Percentiles rank a stretch among this genome's conserved stretches.
phyloP scores from a whole-genome alignment of 1,140 invertebrate genomes.

The Drosophila malerkotliana region DNA sequence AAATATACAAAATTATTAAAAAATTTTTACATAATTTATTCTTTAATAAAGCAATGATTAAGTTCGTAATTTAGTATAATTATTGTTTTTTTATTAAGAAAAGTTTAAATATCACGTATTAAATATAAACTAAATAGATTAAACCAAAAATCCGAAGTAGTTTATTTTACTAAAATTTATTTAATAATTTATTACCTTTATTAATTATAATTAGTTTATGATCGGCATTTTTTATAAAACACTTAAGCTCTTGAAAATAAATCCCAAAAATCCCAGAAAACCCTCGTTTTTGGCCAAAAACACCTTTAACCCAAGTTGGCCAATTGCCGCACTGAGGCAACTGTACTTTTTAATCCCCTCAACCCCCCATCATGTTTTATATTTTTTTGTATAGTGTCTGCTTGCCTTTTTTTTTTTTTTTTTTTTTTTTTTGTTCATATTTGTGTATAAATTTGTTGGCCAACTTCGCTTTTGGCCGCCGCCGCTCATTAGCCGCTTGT shows the following conservation, averaged over 20 bases:
- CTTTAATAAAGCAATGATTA: no score
- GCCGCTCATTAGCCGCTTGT: conserved; percentile 73
- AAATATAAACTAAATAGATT: no score
- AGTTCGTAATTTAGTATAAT: no score
- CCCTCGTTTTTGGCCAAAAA: not conserved
- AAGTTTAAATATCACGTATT: no score
- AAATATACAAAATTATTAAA: no score
- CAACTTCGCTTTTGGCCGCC: conserved; percentile 22
- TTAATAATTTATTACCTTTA: no score
- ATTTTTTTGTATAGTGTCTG: conserved; percentile 18
- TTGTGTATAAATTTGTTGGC: conserved; percentile 42
- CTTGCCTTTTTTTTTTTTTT: conserved; percentile 14
- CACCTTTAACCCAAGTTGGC: not conserved
- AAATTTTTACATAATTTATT: no score
- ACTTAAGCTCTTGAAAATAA: not conserved
- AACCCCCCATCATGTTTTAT: not conserved
- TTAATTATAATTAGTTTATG: no score
- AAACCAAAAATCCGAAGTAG: no score
- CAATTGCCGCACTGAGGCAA: conserved; percentile 8
- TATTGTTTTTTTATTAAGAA: no score
- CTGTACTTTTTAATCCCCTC: conserved; percentile 4
- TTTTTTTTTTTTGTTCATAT: conserved; percentile 27
- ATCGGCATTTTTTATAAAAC: no score
- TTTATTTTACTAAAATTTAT: no score
- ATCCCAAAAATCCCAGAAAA: not conserved